These are phyloP conservation scores for Pterocles orientalis DNA, from an alignment of 2,113 vertebrate genomes.

Conservation along the genomic window DNA sequence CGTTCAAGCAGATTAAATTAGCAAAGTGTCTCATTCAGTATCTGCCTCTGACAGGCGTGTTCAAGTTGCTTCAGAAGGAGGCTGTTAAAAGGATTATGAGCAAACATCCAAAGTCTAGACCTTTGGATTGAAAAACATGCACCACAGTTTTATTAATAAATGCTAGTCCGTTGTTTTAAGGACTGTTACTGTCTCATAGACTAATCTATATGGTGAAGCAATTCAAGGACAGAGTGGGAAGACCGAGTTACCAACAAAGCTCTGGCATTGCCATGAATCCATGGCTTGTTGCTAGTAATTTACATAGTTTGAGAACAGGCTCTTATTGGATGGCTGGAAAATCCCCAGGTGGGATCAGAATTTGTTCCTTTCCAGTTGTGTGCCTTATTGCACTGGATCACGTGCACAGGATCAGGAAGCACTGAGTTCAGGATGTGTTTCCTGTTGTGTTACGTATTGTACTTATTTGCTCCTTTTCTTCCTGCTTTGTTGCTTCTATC, in stretches of 20 bases:
- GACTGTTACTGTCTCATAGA: neutral
- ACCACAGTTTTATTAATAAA: neutral
- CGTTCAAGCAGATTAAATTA: neutral
- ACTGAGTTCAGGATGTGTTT: neutral
- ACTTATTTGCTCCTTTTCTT: neutral
- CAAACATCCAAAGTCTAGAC: neutral
- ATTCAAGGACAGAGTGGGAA: neutral
- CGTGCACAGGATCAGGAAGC: neutral
- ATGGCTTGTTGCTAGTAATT: neutral
- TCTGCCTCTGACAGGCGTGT: neutral
- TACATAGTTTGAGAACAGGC: neutral
- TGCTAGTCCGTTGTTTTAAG: neutral
- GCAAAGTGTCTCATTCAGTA: neutral
- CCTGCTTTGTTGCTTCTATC: neutral
- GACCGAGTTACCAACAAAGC: neutral
- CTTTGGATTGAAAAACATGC: neutral
- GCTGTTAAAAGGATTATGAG: neutral
- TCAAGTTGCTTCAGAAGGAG: neutral
- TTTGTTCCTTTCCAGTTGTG: neutral
- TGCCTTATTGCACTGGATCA: neutral
- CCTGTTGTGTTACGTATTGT: neutral
- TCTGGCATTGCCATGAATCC: neutral
- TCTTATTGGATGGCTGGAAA: neutral
- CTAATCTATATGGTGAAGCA: neutral
- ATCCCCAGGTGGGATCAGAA: neutral